Evolutionary conservation across 92 coral and sea anemone species (phyloP), one percentile per base, ranked within the genome.

Genomic region (Siderastrea siderea): DNA sequence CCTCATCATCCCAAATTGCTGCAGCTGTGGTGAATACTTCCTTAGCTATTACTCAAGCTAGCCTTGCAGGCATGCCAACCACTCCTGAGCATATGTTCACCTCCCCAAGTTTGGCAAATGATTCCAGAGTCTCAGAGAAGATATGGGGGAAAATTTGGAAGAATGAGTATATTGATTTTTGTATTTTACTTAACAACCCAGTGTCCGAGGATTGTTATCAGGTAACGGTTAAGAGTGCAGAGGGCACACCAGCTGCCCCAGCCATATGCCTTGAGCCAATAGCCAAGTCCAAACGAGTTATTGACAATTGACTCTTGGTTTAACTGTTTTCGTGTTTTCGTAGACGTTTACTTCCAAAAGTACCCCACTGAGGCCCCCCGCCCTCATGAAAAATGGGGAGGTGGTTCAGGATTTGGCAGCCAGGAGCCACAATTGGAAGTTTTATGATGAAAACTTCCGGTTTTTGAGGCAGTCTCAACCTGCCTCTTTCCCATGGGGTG

Each of bases 361-460:
- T 87, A 59, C 68, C 88, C 94, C 68, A 14, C 47, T 75, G 91
- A 91, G 91, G 91, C 94, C 72, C 38, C 86, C 94, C 44, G 81
- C 85, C 74, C 81, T 86, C 72, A 90, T 90, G 91, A 86, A 90
- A 65, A 86, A 86, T 74, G 91, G 94, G 82, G 88, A 87, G 75
- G 81, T 91, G 63, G 81, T 91, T 43, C 94, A 81, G 49, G 94
- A 91, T 68, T 71, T 91, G 67, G 94, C 94, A 68, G 78, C 55
- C 46, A 78, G 85, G 64, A 83, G 94, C 14, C 89, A 87, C 59
- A 82, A 87, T 77, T 87, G 94, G 92, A 57, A 71, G 82, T 91
- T 65, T 83, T 91, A 91, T 77, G 91, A 91, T 47, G 85, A 86
- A 71, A 86, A 87, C 66, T 87, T 87, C 76, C 83, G 93, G 17